Base-by-base conservation (phyloP, 2,888 invertebrate species). In the Lamproptera curius region DNA sequence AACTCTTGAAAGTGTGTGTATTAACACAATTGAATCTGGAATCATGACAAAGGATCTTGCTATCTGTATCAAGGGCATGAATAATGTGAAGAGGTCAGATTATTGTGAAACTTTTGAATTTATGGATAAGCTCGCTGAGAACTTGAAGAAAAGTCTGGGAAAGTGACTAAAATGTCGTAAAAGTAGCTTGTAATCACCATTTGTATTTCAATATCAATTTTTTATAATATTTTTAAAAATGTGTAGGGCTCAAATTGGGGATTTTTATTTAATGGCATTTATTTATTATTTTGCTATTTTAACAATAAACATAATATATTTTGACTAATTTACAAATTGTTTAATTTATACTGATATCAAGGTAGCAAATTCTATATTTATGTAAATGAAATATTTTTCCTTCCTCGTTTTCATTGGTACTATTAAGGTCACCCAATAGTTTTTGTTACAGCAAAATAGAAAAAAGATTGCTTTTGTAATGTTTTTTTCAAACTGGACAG, bases 41-140 rank as follows among this genome's bases (percentile, higher is more conserved):
- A 88, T 90, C 58, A 98, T 99, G 97, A 99, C 99, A 45, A 99
- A 99, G 80, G 99, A 99, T 90, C 91, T 99, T 71, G 99, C 99
- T 36, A 97, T 98, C 74, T 99, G 99, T 75, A 94, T 99, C 67
- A 98, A 98, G 86, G 98, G 98, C 55, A 94, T 96, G 92, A 92
- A 89, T 79, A 93, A 91, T 61, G 93, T 93, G 1, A 80, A 90
- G 62, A 85, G 96, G 55, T 79, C 89, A 14, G 99, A 99, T 83
- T 99, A 99, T 76, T 89, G 96, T 76, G 97, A 97, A 88, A 99
- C 99, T 0, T 98, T 99, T 74, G 97, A 96, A 67, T 99, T 99
- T 76, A 92, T 99, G 89, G 92, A 98, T 73, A 98, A 98, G 70
- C 79, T 99, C 55, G 97, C 97, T 23, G 96, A 96, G 57, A 98